phyloP scores from a whole-genome alignment of 1,140 invertebrate genomes.

The Hyles vespertilio region DNA sequence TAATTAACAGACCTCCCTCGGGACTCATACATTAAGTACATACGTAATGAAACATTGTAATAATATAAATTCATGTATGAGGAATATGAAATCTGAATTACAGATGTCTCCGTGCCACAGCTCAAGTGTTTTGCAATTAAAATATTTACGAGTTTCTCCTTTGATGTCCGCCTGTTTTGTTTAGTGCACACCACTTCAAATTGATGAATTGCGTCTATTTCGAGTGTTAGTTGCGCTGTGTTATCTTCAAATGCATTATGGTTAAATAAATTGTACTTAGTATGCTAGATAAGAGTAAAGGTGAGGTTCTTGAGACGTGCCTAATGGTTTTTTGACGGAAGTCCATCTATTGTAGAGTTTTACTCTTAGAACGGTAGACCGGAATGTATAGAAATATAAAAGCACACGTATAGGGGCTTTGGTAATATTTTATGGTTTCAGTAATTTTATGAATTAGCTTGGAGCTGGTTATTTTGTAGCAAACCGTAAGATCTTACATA shows the following conservation, averaged over 20 bases:
- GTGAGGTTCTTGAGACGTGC: not conserved
- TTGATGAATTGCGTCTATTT: constrained; percentile 42
- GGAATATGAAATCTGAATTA: constrained; percentile 20
- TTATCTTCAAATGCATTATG: constrained; percentile 49
- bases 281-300: constrained; percentile 12
- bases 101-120: constrained; percentile 27
- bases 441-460: too few relatives aligned
- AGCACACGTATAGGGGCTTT: too few relatives aligned
- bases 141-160: constrained; percentile 51
- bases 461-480: too few relatives aligned
- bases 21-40: too few relatives aligned
- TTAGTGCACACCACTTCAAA: constrained; percentile 40
- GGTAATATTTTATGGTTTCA: too few relatives aligned
- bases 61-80: too few relatives aligned
- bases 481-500: too few relatives aligned
- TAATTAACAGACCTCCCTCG: too few relatives aligned
- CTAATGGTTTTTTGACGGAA: not conserved
- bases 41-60: too few relatives aligned
- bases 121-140: constrained; percentile 43
- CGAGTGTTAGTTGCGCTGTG: constrained; percentile 34
- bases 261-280: constrained; percentile 35
- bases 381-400: too few relatives aligned
- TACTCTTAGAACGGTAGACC: too few relatives aligned
- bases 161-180: constrained; percentile 44
- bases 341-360: too few relatives aligned